Conservation (phyloP, 2,113 vertebrate genomes). For the Hippoglossus stenolepis region DNA sequence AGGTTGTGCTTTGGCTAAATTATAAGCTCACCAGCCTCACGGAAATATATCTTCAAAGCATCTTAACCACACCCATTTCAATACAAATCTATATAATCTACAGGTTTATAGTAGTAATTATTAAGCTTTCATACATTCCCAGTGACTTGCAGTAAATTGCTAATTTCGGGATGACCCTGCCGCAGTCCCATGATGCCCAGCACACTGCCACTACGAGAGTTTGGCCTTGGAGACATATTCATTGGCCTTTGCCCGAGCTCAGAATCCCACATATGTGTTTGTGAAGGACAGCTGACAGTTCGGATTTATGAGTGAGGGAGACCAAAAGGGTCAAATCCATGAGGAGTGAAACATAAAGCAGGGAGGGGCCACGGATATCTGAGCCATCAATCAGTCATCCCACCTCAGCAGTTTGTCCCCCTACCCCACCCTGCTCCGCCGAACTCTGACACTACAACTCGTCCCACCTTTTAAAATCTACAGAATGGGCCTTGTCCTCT, state of each 20-base stretch:
- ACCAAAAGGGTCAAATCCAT: constrained; percentile 29
- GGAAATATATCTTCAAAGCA: not conserved
- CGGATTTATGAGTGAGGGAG: constrained; percentile 25
- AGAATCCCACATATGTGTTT: constrained; percentile 14
- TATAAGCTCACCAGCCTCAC: no score
- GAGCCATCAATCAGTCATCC: constrained; percentile 31
- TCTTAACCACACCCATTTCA: not conserved
- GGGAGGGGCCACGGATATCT: constrained; percentile 1
- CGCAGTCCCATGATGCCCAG: not conserved
- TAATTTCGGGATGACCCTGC: not conserved
- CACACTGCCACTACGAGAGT: not conserved
- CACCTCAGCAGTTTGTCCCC: not conserved
- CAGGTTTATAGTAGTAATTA: not conserved
- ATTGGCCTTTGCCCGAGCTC: constrained; percentile 1
- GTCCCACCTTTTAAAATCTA: constrained; percentile 14
- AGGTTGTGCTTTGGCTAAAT: no score
- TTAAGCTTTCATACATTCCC: not conserved
- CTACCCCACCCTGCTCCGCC: not conserved
- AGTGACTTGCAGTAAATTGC: not conserved
- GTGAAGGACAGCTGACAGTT: constrained; percentile 31
- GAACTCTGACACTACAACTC: not conserved
- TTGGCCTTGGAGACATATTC: not conserved
- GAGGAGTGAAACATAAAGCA: constrained; percentile 29
- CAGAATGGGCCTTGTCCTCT: not conserved
- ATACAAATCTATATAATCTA: not conserved